A percentile compares a stretch with the other conserved stretches of the same genome.
Conservation (phyloP, 1,140 invertebrate species). For the Zaprionus taronus region DNA sequence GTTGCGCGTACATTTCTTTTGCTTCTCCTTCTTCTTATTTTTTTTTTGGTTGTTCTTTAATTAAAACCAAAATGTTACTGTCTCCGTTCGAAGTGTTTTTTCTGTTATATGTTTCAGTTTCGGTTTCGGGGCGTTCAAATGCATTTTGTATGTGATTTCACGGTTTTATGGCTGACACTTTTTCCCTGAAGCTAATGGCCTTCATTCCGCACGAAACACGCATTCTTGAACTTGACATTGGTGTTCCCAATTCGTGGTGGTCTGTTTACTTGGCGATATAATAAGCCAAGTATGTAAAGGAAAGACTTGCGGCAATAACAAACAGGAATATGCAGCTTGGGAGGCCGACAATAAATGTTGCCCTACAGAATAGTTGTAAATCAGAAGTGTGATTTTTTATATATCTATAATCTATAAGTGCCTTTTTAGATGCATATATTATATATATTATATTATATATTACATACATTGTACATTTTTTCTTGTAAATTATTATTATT, state of each 20-base stretch:
- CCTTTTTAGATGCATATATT: no score
- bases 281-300: background rate
- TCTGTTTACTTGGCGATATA: slow-evolving; percentile 6
- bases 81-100: slow-evolving; percentile 22
- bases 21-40: slow-evolving; percentile 15
- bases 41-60: slow-evolving; percentile 58
- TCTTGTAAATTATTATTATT: no score
- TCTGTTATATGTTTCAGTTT: slow-evolving; percentile 1
- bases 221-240: slow-evolving; percentile 42
- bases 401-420: no score
- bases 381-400: no score
- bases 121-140: slow-evolving; percentile 59
- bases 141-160: slow-evolving; percentile 81
- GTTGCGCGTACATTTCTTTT: slow-evolving; percentile 53
- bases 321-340: background rate
- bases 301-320: background rate
- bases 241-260: slow-evolving; percentile 24
- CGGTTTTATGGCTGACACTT: slow-evolving; percentile 65
- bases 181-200: slow-evolving; percentile 50
- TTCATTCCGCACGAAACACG: slow-evolving; percentile 18
- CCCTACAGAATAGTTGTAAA: no score
- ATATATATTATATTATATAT: no score
- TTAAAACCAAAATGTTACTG: slow-evolving; percentile 76
- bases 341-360: background rate
- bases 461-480: no score